Evolutionary conservation across 2,113 vertebrate species (phyloP).

Genomic region (Girardinichthys multiradiatus): DNA sequence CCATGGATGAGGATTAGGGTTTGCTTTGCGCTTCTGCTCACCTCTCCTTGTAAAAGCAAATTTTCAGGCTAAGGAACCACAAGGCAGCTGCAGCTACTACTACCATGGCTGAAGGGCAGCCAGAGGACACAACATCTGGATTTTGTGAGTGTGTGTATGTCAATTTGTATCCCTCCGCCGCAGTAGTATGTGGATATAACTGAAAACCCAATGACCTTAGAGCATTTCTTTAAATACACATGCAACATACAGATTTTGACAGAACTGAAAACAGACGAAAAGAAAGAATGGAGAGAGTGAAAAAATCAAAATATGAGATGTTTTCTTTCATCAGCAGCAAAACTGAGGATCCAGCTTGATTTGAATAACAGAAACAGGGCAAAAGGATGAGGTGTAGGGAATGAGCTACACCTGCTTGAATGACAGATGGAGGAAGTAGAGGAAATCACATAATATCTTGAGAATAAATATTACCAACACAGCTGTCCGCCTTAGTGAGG

Average conservation of each 20-base stretch:
- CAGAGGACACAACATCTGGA: constrained; percentile 76
- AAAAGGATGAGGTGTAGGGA: constrained; percentile 39
- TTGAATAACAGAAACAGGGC: constrained; percentile 39
- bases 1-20: constrained; percentile 10
- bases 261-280: not conserved
- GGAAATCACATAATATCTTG: constrained; percentile 62
- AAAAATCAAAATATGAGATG: constrained; percentile 7
- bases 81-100: constrained; percentile 24
- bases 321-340: constrained; percentile 56
- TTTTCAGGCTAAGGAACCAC: constrained; percentile 40
- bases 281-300: not conserved
- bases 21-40: constrained; percentile 22
- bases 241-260: constrained; percentile 39
- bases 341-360: constrained; percentile 40
- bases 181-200: constrained; percentile 47
- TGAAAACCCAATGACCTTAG: constrained; percentile 46
- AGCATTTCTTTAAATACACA: constrained; percentile 27
- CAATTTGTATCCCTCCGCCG: constrained; percentile 55
- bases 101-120: constrained; percentile 46
- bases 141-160: constrained; percentile 31
- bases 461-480: constrained; percentile 19
- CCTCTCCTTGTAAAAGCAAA: constrained; percentile 56
- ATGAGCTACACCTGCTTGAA: constrained; percentile 47
- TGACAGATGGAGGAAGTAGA: constrained; percentile 24
- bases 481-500: constrained; percentile 33